These are phyloP conservation scores for Cyphomyrus plagiostoma DNA, from an alignment of 2,113 vertebrate genomes.

Conservation along the genomic window DNA sequence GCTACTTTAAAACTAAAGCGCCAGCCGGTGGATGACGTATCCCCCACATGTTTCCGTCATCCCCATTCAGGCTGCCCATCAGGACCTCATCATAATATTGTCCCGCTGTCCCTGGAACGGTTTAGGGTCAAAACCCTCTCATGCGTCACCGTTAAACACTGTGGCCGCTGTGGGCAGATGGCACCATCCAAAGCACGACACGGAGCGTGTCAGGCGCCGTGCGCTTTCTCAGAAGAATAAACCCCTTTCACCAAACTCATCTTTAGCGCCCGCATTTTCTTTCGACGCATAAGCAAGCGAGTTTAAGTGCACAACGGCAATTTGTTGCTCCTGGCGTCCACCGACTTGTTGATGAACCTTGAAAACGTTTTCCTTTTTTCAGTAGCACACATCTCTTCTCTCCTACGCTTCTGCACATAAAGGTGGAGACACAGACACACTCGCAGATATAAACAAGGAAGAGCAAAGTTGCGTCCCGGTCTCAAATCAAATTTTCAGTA, in stretches of 20 bases:
- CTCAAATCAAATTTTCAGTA: background rate
- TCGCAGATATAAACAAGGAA: background rate
- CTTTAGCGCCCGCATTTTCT: background rate
- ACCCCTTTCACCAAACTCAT: background rate
- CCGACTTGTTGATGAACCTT: background rate
- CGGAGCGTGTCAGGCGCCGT: background rate
- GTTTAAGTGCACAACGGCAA: background rate
- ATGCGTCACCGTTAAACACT: constrained; percentile 11
- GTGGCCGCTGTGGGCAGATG: constrained; percentile 13
- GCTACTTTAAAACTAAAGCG: background rate
- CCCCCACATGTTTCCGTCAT: background rate
- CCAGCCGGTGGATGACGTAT: background rate
- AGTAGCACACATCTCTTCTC: background rate
- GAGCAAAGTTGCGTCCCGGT: background rate
- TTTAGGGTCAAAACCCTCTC: background rate
- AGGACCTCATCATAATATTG: background rate
- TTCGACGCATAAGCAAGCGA: background rate
- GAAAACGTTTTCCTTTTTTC: background rate
- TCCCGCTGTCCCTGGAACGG: background rate
- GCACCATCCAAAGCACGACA: background rate
- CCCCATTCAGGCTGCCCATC: background rate
- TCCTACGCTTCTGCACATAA: background rate
- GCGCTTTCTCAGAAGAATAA: background rate
- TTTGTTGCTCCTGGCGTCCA: background rate
- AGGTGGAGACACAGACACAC: background rate